phyloP scores from a whole-genome alignment of 2,797 vertebrate genomes.

The Pelodytes ibericus region DNA sequence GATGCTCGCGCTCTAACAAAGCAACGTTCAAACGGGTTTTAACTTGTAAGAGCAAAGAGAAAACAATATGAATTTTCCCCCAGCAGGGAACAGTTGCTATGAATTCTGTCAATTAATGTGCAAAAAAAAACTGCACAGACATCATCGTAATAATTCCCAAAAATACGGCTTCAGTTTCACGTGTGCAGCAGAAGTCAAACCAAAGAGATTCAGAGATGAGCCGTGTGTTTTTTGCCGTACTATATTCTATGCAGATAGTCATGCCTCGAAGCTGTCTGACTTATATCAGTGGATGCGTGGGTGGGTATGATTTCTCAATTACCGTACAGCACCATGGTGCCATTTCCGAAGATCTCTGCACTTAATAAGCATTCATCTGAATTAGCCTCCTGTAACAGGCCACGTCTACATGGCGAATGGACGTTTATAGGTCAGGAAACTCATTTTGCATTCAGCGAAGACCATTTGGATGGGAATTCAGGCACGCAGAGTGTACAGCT shows the following conservation, averaged over 20 bases:
- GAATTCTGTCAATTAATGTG: no score
- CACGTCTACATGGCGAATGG: slow-evolving; percentile 8
- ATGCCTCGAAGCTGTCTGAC: slow-evolving; percentile 10
- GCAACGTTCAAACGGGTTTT: no score
- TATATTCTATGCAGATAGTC: slow-evolving; percentile 3
- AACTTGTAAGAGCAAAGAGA: no score
- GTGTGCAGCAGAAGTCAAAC: no score
- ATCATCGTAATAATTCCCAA: no score
- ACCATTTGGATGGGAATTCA: slow-evolving; percentile 24
- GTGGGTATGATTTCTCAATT: slow-evolving; percentile 32
- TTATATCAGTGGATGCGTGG: slow-evolving; percentile 10
- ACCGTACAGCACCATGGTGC: background rate
- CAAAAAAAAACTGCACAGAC: no score
- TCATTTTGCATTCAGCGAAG: background rate
- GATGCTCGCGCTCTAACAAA: no score
- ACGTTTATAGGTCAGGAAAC: slow-evolving; percentile 30
- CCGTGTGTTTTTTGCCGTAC: no score
- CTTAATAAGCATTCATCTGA: slow-evolving; percentile 14
- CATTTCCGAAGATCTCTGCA: slow-evolving; percentile 23
- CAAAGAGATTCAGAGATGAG: no score
- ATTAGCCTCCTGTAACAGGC: slow-evolving; percentile 9
- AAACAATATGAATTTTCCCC: no score
- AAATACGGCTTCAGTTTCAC: no score
- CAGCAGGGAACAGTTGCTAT: no score
- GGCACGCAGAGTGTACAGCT: background rate